Conservation (phyloP, 2,888 invertebrate species). For the Lepidochrysops patricia region DNA sequence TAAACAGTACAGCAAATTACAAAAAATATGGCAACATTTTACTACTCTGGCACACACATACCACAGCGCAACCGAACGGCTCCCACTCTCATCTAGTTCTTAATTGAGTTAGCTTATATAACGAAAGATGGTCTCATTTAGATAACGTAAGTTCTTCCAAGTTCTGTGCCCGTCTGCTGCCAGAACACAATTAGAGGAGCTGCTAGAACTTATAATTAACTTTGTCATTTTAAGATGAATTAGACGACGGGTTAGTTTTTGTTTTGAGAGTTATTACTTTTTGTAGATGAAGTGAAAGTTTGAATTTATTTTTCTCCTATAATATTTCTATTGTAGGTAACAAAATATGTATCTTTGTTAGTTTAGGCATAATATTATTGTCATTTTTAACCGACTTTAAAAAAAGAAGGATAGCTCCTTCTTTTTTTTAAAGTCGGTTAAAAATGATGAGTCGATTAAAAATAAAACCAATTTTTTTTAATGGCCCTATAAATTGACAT, state of each 20-base stretch:
- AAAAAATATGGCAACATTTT: background rate
- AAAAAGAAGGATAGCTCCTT: no score
- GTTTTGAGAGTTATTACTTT: background rate
- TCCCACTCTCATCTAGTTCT: constrained; percentile 74
- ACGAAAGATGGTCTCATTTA: constrained; percentile 76
- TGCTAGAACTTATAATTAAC: constrained; percentile 31
- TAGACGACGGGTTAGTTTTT: constrained; percentile 3
- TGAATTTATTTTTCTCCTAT: no score
- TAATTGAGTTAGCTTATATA: constrained; percentile 77
- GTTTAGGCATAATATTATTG: no score
- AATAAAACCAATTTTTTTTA: no score
- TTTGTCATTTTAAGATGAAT: constrained; percentile 20
- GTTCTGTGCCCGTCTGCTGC: constrained; percentile 21
- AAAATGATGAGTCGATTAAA: no score
- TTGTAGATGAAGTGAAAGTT: no score
- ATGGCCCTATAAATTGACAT: no score
- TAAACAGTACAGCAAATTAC: no score
- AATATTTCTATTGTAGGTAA: no score
- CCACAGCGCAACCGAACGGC: constrained; percentile 42
- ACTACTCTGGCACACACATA: constrained; percentile 33
- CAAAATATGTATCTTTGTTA: no score
- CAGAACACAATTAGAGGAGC: constrained; percentile 45
- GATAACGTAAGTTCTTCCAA: constrained; percentile 64
- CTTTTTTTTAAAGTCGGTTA: no score
- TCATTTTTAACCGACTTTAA: no score